Conservation (phyloP, 2,888 invertebrate species). For the Bellardia bayeri region DNA sequence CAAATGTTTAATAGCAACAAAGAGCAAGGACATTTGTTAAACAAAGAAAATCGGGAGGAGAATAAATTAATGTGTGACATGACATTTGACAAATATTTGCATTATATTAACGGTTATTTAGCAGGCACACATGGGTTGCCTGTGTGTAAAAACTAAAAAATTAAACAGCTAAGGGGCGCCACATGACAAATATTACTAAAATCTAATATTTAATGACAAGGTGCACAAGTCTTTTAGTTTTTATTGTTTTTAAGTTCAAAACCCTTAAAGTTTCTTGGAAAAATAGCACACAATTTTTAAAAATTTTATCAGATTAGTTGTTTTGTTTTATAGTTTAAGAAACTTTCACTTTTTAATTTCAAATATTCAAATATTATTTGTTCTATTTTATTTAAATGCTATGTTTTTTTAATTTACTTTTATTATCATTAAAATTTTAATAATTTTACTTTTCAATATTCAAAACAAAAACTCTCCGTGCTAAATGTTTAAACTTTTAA, state of each 20-base stretch:
- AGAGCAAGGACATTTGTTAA: background rate
- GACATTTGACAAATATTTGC: background rate
- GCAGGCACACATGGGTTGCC: background rate
- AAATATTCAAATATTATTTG: background rate
- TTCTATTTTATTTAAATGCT: background rate
- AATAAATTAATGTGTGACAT: background rate
- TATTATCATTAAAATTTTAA: slow-evolving; percentile 48
- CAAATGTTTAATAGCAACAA: background rate
- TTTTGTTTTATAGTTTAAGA: background rate
- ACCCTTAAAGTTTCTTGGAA: no score
- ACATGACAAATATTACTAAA: background rate
- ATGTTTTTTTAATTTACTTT: slow-evolving; percentile 16
- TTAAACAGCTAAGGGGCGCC: background rate
- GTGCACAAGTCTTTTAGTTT: no score
- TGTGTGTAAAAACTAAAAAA: background rate
- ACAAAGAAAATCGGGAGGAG: background rate
- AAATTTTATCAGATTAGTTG: background rate
- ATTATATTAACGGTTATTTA: background rate
- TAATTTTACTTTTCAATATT: slow-evolving; percentile 30
- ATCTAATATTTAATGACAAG: background rate
- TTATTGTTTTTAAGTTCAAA: no score
- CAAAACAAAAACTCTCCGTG: slow-evolving; percentile 45
- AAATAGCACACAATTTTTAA: background rate
- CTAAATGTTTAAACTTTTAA: slow-evolving; percentile 59
- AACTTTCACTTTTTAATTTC: slow-evolving; percentile 44